Conservation (phyloP, 2,113 vertebrate species). For the Megalops atlanticus region DNA sequence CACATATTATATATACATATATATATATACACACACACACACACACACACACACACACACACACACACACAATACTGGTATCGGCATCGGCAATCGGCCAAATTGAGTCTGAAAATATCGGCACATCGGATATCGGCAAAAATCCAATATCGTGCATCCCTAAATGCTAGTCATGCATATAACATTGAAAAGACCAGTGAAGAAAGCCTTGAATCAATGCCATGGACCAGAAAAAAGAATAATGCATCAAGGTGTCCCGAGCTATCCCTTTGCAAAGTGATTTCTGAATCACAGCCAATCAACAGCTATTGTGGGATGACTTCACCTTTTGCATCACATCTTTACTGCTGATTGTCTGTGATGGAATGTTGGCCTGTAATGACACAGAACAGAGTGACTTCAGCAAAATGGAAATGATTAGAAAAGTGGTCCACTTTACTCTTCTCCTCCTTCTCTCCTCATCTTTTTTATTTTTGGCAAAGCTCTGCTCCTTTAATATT, state of each 20-base stretch:
- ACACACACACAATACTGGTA: background rate
- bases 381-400: slow-evolving; percentile 24
- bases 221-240: background rate
- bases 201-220: background rate
- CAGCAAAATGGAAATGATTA: background rate
- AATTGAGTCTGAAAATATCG: too few relatives aligned
- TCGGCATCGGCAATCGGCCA: too few relatives aligned
- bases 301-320: slow-evolving; percentile 35
- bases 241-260: background rate
- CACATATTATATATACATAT: too few relatives aligned
- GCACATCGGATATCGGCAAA: too few relatives aligned
- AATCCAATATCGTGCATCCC: too few relatives aligned
- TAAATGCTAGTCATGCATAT: background rate
- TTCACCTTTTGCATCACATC: slow-evolving; percentile 33
- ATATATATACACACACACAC: too few relatives aligned
- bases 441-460: background rate
- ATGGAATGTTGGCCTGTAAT: slow-evolving; percentile 29
- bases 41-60: background rate
- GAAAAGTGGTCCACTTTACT: background rate
- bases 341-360: slow-evolving; percentile 23
- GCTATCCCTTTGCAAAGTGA: background rate
- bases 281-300: slow-evolving; percentile 33
- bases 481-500: too few relatives aligned
- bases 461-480: too few relatives aligned
- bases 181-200: background rate